Base-by-base conservation (phyloP, 2,113 vertebrate genomes). In the Anguilla japonica region DNA sequence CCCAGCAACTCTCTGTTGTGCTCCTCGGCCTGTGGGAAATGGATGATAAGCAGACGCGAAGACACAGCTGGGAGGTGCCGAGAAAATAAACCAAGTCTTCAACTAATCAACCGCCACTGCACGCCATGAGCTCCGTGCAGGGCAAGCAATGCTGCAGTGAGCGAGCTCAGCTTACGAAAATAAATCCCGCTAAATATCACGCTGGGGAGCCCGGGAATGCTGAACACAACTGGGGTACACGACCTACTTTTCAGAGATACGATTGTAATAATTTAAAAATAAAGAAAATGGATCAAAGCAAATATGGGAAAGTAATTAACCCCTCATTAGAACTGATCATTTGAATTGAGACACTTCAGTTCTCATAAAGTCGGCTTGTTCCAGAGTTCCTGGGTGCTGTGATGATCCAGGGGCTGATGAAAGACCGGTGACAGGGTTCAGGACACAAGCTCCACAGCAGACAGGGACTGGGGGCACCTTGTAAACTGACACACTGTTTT, bases 81-180 rank as follows among this genome's bases (percentile, higher is more conserved):
- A 11, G 82, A 79, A 85, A 79, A 85, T 6, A 85, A 85, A 50
- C 5, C 5, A 34, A 39, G 41, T 46, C 43, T 40, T 34, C 34
- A 67, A 20, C 29, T 15, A 75, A 34, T 75, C 16, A 15, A 81
- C 41, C 2, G 41, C 43, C 29, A n/a, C 82, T 9, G 15, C 29
- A n/a, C 26, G 34, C 13, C 15, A 26, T 63, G 29, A 41, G 84
- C n/a, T 15, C 50, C 50, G 8, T 26, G 60, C 60, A 67, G 60
- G 20, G 60, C 3, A 67, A 67, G 26, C 60, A 75, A 34, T 26
- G n/a, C 71, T 40, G 78, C 39, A 22, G 63, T 53, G 16, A 41
- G 84, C n/a, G 29, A 60, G 50, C 34, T 9, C 78, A 26, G 85
- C 79, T 81, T 63, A 86, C 16, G 20, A 81, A 81, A 85, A 85